Conservation (phyloP, 2,888 invertebrate species). For the Polymixis lichenea region DNA sequence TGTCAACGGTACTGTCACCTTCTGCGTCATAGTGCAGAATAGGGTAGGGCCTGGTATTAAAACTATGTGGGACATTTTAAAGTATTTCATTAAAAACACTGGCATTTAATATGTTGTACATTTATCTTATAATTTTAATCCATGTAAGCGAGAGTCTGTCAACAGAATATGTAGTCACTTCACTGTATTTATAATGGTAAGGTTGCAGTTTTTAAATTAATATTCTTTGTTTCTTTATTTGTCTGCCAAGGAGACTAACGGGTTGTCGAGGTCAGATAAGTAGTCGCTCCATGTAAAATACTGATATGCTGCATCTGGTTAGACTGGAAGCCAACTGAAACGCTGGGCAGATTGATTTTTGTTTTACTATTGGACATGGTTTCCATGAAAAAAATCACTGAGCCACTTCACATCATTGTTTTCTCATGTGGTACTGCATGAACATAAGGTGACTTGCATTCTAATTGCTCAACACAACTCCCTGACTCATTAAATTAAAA, state of each 20-base stretch:
- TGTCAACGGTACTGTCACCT: slow-evolving; percentile 83
- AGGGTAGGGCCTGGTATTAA: neutral
- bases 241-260: too few relatives aligned
- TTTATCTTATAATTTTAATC: slow-evolving; percentile 1
- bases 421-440: neutral
- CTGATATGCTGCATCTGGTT: too few relatives aligned
- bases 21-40: slow-evolving; percentile 78
- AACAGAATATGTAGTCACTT: neutral
- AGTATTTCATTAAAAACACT: neutral
- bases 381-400: too few relatives aligned
- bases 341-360: neutral
- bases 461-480: neutral
- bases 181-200: neutral
- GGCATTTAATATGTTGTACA: slow-evolving; percentile 2
- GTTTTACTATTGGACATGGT: neutral
- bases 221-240: neutral
- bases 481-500: neutral
- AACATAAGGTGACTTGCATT: neutral
- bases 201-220: neutral
- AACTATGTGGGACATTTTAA: slow-evolving; percentile 10
- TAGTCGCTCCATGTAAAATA: too few relatives aligned
- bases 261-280: too few relatives aligned
- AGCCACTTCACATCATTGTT: neutral
- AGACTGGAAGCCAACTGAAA: too few relatives aligned
- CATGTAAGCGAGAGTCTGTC: neutral